phyloP scores from a whole-genome alignment of 2,888 invertebrate species.

The Pristionchus arcanus region DNA sequence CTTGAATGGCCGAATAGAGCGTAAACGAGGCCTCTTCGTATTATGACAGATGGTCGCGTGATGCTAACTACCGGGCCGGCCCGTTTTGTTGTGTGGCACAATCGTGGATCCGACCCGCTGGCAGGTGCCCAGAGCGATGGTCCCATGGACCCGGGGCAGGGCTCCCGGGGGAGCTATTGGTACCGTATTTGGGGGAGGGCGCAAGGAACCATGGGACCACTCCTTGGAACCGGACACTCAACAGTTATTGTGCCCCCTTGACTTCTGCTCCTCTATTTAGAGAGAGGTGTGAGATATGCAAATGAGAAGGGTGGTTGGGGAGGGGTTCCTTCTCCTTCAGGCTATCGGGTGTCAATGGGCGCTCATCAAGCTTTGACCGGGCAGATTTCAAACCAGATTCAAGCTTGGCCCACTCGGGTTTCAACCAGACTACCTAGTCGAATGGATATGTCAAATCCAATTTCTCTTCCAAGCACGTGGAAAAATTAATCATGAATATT shows the following conservation, averaged over 20 bases:
- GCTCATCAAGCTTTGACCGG: background rate
- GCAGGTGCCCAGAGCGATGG: slow-evolving; percentile 16
- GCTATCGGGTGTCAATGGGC: slow-evolving; percentile 6
- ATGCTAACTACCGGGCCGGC: background rate
- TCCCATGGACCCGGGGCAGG: background rate
- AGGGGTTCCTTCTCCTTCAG: background rate
- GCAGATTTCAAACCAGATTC: background rate
- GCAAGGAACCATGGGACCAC: too few species aligned
- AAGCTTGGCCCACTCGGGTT: background rate
- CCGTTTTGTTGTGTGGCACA: background rate
- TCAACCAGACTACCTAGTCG: too few species aligned
- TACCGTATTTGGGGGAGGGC: background rate
- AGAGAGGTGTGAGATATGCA: slow-evolving; percentile 6
- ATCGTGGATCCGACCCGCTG: background rate
- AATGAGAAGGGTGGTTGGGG: slow-evolving; percentile 29
- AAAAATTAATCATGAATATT: too few species aligned
- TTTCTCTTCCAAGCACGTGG: too few species aligned
- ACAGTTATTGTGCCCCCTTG: background rate
- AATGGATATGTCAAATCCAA: background rate
- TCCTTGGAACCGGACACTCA: background rate
- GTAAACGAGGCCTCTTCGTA: background rate
- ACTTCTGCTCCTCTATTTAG: background rate
- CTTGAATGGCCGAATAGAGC: background rate
- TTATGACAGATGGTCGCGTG: slow-evolving; percentile 49
- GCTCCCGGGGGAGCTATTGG: background rate